Conservation (phyloP, 2,888 invertebrate species). For the Oscheius sp. region DNA sequence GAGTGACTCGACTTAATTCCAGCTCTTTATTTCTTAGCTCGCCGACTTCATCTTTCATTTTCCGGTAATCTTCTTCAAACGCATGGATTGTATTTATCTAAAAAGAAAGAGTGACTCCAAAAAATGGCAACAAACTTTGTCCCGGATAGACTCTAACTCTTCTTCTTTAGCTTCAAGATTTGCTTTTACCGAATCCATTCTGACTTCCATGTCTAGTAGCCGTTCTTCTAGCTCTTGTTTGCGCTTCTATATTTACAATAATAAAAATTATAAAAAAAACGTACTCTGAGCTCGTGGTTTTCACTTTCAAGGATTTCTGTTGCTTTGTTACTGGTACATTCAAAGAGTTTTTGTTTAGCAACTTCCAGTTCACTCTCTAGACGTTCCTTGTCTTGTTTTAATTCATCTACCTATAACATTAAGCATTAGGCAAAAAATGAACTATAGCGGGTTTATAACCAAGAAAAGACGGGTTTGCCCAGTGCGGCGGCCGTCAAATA, state of each 20-base stretch:
- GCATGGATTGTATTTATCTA: slow-evolving; percentile 25
- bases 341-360: slow-evolving; percentile 1
- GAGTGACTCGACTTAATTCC: neutral
- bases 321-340: neutral
- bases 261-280: neutral
- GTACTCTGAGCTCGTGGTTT: slow-evolving; percentile 29
- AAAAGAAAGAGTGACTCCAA: neutral
- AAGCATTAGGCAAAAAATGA: neutral
- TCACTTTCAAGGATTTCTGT: slow-evolving; percentile 17
- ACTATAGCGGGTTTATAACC: neutral
- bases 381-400: slow-evolving; percentile 7
- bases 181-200: neutral
- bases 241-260: slow-evolving; percentile 15
- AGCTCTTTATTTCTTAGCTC: slow-evolving; percentile 30
- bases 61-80: slow-evolving; percentile 31
- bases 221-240: slow-evolving; percentile 23
- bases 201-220: slow-evolving; percentile 24
- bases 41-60: slow-evolving; percentile 32
- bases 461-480: slow-evolving; percentile 16
- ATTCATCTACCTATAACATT: slow-evolving; percentile 19
- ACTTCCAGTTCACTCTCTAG: slow-evolving; percentile 25
- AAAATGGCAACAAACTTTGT: slow-evolving; percentile 9
- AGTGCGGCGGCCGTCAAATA: neutral
- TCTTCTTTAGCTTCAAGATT: slow-evolving; percentile 23
- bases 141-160: slow-evolving; percentile 5